A percentile compares a stretch with the other conserved stretches of the same genome.
Conservation (phyloP, 2,797 vertebrate genomes). For the Mastacembelus armatus region DNA sequence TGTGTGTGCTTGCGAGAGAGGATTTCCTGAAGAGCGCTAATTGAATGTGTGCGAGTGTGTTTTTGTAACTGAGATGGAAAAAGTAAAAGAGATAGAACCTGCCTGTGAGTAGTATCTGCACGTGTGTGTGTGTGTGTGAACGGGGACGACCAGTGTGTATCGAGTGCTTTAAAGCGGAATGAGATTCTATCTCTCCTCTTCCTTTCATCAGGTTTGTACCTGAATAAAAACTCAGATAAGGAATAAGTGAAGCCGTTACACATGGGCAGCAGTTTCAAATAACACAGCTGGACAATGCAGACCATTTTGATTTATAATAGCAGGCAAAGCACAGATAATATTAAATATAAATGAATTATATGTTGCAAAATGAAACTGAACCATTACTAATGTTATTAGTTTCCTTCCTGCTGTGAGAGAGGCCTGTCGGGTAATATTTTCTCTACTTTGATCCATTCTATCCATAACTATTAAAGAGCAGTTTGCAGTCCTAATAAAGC, state of each 20-base stretch:
- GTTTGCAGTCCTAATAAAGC: neutral
- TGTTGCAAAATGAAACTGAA: constrained; percentile 8
- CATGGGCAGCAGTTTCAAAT: constrained; percentile 35
- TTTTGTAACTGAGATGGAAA: neutral
- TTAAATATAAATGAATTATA: constrained; percentile 2
- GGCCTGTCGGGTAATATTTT: constrained; percentile 6
- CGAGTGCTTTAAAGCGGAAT: constrained; percentile 58
- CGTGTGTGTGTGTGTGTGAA: neutral
- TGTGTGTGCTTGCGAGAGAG: neutral
- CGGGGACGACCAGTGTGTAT: constrained; percentile 12
- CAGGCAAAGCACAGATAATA: neutral
- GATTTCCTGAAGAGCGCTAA: constrained; percentile 17
- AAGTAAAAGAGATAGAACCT: constrained; percentile 4
- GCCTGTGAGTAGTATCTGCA: constrained; percentile 13
- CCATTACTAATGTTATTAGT: constrained; percentile 9
- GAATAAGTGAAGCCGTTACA: constrained; percentile 58
- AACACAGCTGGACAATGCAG: constrained; percentile 21
- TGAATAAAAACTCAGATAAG: constrained; percentile 58
- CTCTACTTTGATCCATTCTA: constrained; percentile 27
- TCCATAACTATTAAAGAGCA: constrained; percentile 5
- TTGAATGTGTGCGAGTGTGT: constrained; percentile 32
- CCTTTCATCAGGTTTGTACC: constrained; percentile 59
- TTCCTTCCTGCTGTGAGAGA: neutral
- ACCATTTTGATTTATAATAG: constrained; percentile 9
- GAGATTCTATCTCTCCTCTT: constrained; percentile 55